Percentiles rank a stretch among this genome's conserved stretches.
phyloP scores from a whole-genome alignment of 2,888 invertebrate genomes.

The Colostygia pectinataria region DNA sequence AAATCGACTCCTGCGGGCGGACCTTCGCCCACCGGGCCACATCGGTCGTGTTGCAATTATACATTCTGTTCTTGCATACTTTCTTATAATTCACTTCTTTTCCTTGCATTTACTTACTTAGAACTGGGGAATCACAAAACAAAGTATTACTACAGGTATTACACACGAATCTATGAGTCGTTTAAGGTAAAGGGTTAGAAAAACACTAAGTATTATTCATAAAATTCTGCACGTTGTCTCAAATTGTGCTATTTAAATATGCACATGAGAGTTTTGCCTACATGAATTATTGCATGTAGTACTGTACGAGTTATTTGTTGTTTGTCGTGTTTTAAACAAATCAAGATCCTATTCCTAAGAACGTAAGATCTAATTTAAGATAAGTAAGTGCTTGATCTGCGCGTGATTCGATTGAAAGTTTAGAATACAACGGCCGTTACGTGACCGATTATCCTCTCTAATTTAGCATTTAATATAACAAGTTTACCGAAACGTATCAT shows the following conservation, averaged over 20 bases:
- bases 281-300: conserved; percentile 31
- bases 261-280: conserved; percentile 24
- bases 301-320: background rate
- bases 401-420: conserved; percentile 65
- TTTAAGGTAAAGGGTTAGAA: conserved; percentile 1
- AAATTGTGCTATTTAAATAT: conserved; percentile 15
- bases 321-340: background rate
- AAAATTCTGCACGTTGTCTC: conserved; percentile 7
- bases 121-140: too few relatives aligned
- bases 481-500: conserved; percentile 53
- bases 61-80: too few relatives aligned
- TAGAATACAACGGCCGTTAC: conserved; percentile 56
- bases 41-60: too few relatives aligned
- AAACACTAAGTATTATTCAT: conserved; percentile 12
- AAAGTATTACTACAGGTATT: too few relatives aligned
- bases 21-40: too few relatives aligned
- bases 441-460: conserved; percentile 68
- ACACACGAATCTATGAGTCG: background rate
- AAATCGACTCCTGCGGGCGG: too few relatives aligned
- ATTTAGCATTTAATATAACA: conserved; percentile 59
- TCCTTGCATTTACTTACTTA: too few relatives aligned
- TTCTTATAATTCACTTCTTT: too few relatives aligned
- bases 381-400: conserved; percentile 29
- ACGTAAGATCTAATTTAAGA: conserved; percentile 15
- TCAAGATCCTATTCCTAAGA: conserved; percentile 3